Conservation (phyloP, 2,113 vertebrate species). For the Anser cygnoides region DNA sequence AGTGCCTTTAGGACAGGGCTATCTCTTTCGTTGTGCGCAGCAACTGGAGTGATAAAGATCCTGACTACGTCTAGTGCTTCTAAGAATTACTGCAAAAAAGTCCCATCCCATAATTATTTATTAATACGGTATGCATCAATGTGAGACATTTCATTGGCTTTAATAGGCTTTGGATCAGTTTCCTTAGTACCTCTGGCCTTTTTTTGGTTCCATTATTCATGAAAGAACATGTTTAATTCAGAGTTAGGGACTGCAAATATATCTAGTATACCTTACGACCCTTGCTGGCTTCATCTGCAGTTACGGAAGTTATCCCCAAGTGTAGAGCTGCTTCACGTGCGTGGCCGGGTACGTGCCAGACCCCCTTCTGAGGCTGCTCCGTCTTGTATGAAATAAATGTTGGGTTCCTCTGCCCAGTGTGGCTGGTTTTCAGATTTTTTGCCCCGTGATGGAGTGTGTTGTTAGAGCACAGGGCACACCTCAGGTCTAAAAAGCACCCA, state of each 20-base stretch:
- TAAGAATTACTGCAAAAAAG: not conserved
- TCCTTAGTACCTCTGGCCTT: conserved; percentile 27
- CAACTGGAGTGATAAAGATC: conserved; percentile 1
- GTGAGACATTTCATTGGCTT: conserved; percentile 23
- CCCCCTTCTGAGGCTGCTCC: accelerated
- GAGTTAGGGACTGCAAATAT: not conserved
- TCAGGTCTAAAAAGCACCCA: not conserved
- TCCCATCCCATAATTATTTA: conserved; percentile 15
- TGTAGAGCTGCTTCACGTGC: not conserved
- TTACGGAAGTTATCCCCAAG: not conserved
- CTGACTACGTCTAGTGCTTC: not conserved
- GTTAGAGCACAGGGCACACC: not conserved
- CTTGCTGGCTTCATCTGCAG: not conserved
- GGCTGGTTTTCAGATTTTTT: not conserved
- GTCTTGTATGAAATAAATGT: not conserved
- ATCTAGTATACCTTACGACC: not conserved
- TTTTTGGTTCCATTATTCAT: conserved; percentile 41
- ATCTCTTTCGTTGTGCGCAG: not conserved
- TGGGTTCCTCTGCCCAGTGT: accelerated
- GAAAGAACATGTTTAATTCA: conserved; percentile 51
- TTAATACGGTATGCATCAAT: conserved; percentile 34
- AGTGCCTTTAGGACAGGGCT: not conserved
- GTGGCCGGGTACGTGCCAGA: accelerated
- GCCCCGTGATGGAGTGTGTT: accelerated
- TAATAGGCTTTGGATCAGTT: conserved; percentile 37